phyloP scores from a whole-genome alignment of 2,113 vertebrate species.

The Danio rerio region GRCz12tu NC_133189.1:32617001-32617500 shows the following conservation, averaged over 20 bases:
- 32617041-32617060: conserved; percentile 46
- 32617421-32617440: conserved; percentile 53
- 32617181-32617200: conserved; percentile 4
- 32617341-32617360: conserved; percentile 56
- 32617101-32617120: conserved; percentile 19
- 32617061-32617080: conserved; percentile 10
- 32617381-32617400: conserved; percentile 40
- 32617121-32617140: conserved; percentile 21
- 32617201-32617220: conserved; percentile 25
- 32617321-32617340: conserved; percentile 71
- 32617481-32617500: conserved; percentile 27
- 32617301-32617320: conserved; percentile 58
- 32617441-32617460: conserved; percentile 52
- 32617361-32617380: conserved; percentile 54
- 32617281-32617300: conserved; percentile 57
- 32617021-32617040: conserved; percentile 35
- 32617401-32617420: conserved; percentile 57
- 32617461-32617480: conserved; percentile 47
- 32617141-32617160: not conserved
- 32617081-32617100: conserved; percentile 15
- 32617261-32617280: conserved; percentile 35
- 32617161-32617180: conserved; percentile 12
- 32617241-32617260: conserved; percentile 47
- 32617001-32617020: conserved; percentile 24
- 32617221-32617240: conserved; percentile 35